Evolutionary conservation across 2,888 invertebrate species (phyloP), one percentile per base, ranked within the genome.

Genomic region (Willowsia nigromaculata): DNA sequence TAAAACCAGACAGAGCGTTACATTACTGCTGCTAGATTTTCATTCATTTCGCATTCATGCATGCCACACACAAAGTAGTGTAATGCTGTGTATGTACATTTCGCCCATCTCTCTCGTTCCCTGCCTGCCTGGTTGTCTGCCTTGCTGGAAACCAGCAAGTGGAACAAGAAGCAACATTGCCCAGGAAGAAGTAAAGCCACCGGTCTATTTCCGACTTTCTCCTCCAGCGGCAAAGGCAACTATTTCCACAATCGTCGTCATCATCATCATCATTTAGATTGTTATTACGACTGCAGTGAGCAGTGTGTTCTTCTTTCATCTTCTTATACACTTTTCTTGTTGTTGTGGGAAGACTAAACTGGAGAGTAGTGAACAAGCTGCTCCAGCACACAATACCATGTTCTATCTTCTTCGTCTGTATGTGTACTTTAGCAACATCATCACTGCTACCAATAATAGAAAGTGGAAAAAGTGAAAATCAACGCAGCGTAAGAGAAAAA

Each of bases 11-110:
- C 81, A 81, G 68, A 87, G 68, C 85, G 62, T 65, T 65, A 86
- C 80, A 86, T 81, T 86, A 82, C 88, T 65, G 40, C 71, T 78
- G 25, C 81, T 82, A 82, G 53, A 62, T 62, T 87, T 88, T 82
- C 88, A 88, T 88, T 88, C 85, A 89, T 89, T 89, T 89, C 71
- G 89, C 80, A 89, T 89, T 89, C 89, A 89, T 89, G 89, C 89
- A 84, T 84, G 56, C 53, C 59, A 47, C 40, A 82, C 81, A 62
- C 18, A 56, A 25, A 47, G 27, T 22, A 56, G 15, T 80, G 18
- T 56, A 56, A 33, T 56, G 15, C 1, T 56, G 22, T 56, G 25
- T 22, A 7, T 56, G 56, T 80, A 37, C n/a, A 3, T 40, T 71
- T 30, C 18, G 37, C 37, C 37, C 18, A 11, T 68, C 68, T n/a